Evolutionary conservation across 2,797 vertebrate genomes (phyloP).

Genomic region (Syngnathus acus): DNA sequence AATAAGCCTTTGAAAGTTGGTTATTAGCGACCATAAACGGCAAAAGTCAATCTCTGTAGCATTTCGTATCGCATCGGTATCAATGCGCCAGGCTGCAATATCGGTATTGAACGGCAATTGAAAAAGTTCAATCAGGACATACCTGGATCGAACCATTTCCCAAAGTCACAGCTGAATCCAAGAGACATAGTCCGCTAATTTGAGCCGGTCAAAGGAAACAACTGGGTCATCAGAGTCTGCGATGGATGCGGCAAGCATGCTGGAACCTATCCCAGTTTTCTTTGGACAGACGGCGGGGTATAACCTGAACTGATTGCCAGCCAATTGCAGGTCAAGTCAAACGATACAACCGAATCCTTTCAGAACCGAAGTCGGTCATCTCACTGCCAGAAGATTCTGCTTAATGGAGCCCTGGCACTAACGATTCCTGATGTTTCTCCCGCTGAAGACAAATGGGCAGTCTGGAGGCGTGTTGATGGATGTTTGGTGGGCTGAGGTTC

Average conservation of each 20-base stretch:
- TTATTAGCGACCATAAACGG: neutral
- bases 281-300: too few relatives aligned
- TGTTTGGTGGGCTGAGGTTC: constrained; percentile 10
- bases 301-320: neutral
- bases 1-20: neutral
- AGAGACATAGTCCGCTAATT: neutral
- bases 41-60: neutral
- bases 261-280: too few relatives aligned
- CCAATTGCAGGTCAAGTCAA: neutral
- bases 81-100: too few relatives aligned
- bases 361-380: neutral
- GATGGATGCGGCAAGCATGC: too few relatives aligned
- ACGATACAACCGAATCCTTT: neutral
- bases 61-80: too few relatives aligned
- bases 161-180: too few relatives aligned
- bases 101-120: too few relatives aligned
- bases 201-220: neutral
- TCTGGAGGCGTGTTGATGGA: constrained; percentile 3
- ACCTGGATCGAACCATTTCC: too few relatives aligned
- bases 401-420: neutral
- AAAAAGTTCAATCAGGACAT: too few relatives aligned
- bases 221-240: neutral
- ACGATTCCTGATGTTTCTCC: neutral
- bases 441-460: neutral
- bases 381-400: neutral